Percentiles rank a stretch among this genome's conserved stretches.
phyloP scores from a whole-genome alignment of 2,888 invertebrate genomes.

The Tigriopus californicus region DNA sequence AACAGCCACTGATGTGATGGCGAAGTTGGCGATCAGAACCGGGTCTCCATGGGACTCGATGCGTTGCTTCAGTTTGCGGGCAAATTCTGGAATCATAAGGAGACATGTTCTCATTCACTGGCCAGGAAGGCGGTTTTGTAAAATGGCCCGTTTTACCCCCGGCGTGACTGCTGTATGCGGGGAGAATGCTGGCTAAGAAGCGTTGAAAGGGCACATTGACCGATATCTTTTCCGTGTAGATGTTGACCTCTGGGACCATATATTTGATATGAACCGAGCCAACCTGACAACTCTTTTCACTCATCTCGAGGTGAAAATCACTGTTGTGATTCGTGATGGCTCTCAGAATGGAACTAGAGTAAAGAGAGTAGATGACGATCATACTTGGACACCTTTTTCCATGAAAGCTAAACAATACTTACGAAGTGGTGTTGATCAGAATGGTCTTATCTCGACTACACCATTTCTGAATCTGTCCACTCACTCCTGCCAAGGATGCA shows the following conservation, averaged over 20 bases:
- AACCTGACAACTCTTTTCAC: too few relatives aligned
- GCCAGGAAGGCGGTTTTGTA: neutral
- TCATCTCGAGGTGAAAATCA: too few relatives aligned
- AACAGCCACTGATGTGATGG: neutral
- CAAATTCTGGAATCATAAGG: neutral
- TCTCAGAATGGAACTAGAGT: too few relatives aligned
- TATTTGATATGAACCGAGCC: too few relatives aligned
- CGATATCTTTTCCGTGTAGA: neutral
- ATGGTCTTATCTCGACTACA: neutral
- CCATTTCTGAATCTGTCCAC: neutral
- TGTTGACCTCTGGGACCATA: neutral
- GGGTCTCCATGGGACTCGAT: neutral
- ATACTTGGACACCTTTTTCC: neutral
- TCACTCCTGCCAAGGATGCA: neutral
- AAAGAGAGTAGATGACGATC: too few relatives aligned
- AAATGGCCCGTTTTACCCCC: neutral
- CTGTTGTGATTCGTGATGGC: too few relatives aligned
- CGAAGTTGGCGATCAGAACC: neutral
- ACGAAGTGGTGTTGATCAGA: neutral
- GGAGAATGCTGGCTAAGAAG: neutral
- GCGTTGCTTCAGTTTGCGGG: neutral
- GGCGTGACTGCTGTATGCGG: neutral
- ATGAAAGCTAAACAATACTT: neutral
- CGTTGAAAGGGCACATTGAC: slow-evolving; percentile 1
- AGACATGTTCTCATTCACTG: neutral